Conservation (phyloP, 2,113 vertebrate species). For the Eolophus roseicapilla region DNA sequence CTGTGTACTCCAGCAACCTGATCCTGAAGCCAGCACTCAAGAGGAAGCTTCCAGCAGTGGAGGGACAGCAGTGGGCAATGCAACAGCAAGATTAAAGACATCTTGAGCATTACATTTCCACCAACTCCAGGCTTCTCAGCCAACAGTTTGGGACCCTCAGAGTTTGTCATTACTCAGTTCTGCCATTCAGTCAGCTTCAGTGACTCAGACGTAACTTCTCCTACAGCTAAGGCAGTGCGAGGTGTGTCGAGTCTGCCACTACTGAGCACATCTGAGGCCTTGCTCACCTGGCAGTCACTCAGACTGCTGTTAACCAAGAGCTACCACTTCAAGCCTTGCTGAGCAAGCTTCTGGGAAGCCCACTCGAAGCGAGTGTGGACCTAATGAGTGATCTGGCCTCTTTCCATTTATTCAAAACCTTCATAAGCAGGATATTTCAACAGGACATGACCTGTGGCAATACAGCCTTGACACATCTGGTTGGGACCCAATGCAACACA, state of each 20-base stretch:
- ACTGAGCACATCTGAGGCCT: not conserved
- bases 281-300: not conserved
- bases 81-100: not conserved
- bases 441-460: not conserved
- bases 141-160: not conserved
- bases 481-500: not conserved
- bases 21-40: not conserved
- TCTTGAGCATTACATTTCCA: not conserved
- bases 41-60: not conserved
- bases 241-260: not conserved
- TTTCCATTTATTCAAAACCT: not conserved
- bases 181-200: not conserved
- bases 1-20: not conserved
- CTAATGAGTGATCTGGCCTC: not conserved
- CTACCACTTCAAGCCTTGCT: not conserved
- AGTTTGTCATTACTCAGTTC: not conserved
- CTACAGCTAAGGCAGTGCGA: not conserved
- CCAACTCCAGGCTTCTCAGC: not conserved
- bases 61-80: not conserved
- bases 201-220: constrained; percentile 10
- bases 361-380: not conserved
- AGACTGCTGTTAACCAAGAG: not conserved
- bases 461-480: not conserved
- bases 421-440: not conserved
- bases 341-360: not conserved